Conservation (phyloP, 2,797 vertebrate genomes). For the Benthosema pterotum region DNA sequence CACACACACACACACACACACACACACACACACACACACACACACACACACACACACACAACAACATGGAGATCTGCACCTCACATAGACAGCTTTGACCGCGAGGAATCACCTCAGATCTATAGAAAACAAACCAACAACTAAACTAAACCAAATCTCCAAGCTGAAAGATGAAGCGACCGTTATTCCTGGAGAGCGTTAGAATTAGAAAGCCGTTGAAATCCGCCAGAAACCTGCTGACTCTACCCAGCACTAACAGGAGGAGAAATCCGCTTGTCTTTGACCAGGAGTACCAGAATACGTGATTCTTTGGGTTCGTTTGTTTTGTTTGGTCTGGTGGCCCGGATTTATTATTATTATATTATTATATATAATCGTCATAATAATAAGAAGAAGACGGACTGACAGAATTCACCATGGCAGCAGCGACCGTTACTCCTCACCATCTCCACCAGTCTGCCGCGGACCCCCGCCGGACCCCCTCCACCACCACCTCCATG, state of each 20-base stretch:
- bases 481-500: constrained; percentile 55
- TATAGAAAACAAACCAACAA: constrained; percentile 38
- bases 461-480: constrained; percentile 31
- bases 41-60: too few species aligned
- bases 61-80: constrained; percentile 71
- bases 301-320: constrained; percentile 51
- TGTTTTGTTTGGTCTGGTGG: too few species aligned
- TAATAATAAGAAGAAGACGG: background rate
- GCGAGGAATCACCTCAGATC: too few species aligned
- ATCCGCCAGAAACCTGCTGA: constrained; percentile 42
- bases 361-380: too few species aligned
- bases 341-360: too few species aligned
- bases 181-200: too few species aligned
- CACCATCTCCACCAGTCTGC: constrained; percentile 33
- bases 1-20: too few species aligned
- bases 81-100: too few species aligned
- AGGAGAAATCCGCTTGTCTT: constrained; percentile 59
- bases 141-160: too few species aligned
- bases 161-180: constrained; percentile 71
- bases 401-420: constrained; percentile 73
- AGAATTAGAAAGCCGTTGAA: too few species aligned
- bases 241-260: constrained; percentile 33
- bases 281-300: constrained; percentile 79
- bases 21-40: too few species aligned
- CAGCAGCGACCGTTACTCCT: constrained; percentile 41